Evolutionary conservation across 2,888 invertebrate species (phyloP).

Genomic region (Stenolophus ochropezus): DNA sequence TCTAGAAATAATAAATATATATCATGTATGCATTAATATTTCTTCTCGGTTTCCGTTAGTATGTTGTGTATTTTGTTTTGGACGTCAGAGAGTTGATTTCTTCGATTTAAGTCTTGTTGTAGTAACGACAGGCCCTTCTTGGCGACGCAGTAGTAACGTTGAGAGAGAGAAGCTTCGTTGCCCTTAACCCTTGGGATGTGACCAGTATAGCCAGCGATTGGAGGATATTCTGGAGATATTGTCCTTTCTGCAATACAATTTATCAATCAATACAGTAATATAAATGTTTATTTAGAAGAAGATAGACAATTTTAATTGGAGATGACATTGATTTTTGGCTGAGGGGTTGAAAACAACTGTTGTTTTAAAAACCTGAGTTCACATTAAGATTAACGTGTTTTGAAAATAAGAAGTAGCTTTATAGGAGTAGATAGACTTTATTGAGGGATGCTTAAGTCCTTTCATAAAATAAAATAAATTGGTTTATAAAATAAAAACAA

Average conservation of each 20-base stretch:
- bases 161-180: slow-evolving; percentile 81
- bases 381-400: too few relatives aligned
- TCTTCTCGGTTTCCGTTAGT: slow-evolving; percentile 62
- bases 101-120: slow-evolving; percentile 75
- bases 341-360: too few relatives aligned
- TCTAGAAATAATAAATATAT: slow-evolving; percentile 13
- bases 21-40: slow-evolving; percentile 52
- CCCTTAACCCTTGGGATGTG: slow-evolving; percentile 82
- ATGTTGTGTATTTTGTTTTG: slow-evolving; percentile 64
- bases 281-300: too few relatives aligned
- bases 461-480: too few relatives aligned
- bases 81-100: slow-evolving; percentile 65
- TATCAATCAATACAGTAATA: background rate
- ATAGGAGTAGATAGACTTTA: too few relatives aligned
- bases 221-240: slow-evolving; percentile 81
- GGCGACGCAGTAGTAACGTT: slow-evolving; percentile 81
- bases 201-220: slow-evolving; percentile 84
- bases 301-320: too few relatives aligned
- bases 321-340: too few relatives aligned
- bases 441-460: too few relatives aligned
- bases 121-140: slow-evolving; percentile 79
- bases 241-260: slow-evolving; percentile 66
- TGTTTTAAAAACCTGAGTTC: too few relatives aligned
- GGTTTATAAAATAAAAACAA: too few relatives aligned
- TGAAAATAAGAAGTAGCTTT: too few relatives aligned